phyloP scores from a whole-genome alignment of 1,140 invertebrate genomes.

The Diorhabda sublineata region DNA sequence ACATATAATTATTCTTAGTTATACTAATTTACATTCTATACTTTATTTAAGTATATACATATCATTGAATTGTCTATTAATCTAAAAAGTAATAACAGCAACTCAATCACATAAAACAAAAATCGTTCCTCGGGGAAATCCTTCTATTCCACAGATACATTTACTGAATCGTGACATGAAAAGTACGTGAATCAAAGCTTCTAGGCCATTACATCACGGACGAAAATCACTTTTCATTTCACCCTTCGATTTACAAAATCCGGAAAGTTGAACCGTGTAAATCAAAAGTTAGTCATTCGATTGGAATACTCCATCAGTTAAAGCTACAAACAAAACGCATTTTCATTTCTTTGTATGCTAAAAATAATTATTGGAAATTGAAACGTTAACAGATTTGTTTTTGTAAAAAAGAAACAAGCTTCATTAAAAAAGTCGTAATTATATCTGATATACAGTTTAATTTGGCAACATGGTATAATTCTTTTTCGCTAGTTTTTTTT shows the following conservation, averaged over 20 bases:
- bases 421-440: too few relatives aligned
- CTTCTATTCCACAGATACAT: background rate
- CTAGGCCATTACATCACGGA: constrained; percentile 4
- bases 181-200: constrained; percentile 1
- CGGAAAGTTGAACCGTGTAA: background rate
- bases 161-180: constrained; percentile 2
- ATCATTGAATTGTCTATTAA: background rate
- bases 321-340: too few relatives aligned
- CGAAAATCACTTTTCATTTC: constrained; percentile 6
- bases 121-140: background rate
- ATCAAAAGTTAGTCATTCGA: constrained; percentile 1
- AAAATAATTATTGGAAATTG: too few relatives aligned
- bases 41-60: too few relatives aligned
- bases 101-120: background rate
- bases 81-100: background rate
- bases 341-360: too few relatives aligned
- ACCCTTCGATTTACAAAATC: constrained; percentile 1
- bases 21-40: too few relatives aligned
- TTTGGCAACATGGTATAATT: too few relatives aligned
- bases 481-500: too few relatives aligned
- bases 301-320: background rate
- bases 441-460: too few relatives aligned
- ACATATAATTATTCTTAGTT: too few relatives aligned
- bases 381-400: too few relatives aligned
- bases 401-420: too few relatives aligned